phyloP scores from a whole-genome alignment of 1,140 invertebrate species.

The Cephus cinctus region DNA sequence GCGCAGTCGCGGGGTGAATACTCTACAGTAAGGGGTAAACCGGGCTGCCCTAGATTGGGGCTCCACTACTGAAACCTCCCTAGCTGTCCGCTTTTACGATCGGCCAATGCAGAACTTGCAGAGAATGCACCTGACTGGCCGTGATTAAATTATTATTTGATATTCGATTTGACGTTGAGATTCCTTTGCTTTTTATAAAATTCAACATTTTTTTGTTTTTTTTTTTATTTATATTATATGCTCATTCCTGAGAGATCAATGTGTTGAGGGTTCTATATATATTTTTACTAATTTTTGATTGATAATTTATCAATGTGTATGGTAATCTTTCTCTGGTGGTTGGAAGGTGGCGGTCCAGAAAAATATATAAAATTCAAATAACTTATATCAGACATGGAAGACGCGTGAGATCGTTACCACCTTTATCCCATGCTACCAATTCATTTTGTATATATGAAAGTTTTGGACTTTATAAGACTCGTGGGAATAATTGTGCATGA shows the following conservation, averaged over 20 bases:
- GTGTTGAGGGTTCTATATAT: too few species aligned
- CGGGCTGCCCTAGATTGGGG: conserved; percentile 43
- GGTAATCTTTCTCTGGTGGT: not conserved
- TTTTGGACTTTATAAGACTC: too few species aligned
- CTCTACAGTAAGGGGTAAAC: not conserved
- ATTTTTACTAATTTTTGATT: too few species aligned
- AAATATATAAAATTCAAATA: not conserved
- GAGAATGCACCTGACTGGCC: not conserved
- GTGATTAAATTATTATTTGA: not conserved
- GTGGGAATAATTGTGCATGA: too few species aligned
- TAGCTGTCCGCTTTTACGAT: too few species aligned
- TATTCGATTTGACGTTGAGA: not conserved
- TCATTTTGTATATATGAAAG: too few species aligned
- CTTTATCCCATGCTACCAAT: too few species aligned
- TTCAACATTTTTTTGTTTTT: not conserved
- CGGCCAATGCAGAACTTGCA: not conserved
- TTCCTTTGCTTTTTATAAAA: not conserved
- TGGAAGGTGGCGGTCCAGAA: not conserved
- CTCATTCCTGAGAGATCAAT: too few species aligned
- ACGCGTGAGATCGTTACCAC: too few species aligned
- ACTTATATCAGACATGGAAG: too few species aligned
- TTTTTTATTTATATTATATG: not conserved
- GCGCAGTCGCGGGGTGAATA: conserved; percentile 24
- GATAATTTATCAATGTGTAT: not conserved
- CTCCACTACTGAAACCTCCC: conserved; percentile 15